Conservation (phyloP, 2,888 invertebrate genomes). For the Meta bourneti region DNA sequence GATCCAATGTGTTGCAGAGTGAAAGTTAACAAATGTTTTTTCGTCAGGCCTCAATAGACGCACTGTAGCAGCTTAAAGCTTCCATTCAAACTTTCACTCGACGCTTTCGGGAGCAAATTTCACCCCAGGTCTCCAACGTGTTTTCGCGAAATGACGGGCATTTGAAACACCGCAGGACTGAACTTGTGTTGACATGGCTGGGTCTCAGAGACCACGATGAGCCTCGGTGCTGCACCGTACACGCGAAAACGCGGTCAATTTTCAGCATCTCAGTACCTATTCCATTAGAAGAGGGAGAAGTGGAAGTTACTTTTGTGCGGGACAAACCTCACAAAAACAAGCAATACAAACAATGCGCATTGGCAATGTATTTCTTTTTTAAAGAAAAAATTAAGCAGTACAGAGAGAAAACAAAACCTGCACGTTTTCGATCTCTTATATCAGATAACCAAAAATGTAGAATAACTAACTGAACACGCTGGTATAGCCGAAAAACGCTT, state of each 20-base stretch:
- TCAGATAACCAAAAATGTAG: conserved; percentile 17
- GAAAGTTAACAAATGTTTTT: neutral
- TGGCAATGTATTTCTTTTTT: conserved; percentile 32
- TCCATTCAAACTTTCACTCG: neutral
- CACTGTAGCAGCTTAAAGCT: neutral
- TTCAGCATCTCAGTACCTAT: conserved; percentile 17
- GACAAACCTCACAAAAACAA: neutral
- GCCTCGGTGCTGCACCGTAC: conserved; percentile 10
- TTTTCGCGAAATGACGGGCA: conserved; percentile 61
- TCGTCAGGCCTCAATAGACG: neutral
- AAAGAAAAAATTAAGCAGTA: conserved; percentile 5
- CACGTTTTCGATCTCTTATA: conserved; percentile 35
- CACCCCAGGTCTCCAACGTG: conserved; percentile 15
- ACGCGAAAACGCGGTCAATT: conserved; percentile 66
- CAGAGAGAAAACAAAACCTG: conserved; percentile 16
- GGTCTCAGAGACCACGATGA: too few species aligned
- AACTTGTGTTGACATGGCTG: too few species aligned
- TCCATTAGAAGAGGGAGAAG: conserved; percentile 14
- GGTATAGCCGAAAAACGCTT: conserved; percentile 46
- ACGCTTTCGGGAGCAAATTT: neutral
- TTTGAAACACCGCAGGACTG: neutral
- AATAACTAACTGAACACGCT: conserved; percentile 45
- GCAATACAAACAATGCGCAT: conserved; percentile 26
- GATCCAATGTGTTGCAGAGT: neutral
- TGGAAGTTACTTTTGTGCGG: conserved; percentile 7